Percentiles rank a stretch among this genome's conserved stretches.
Evolutionary conservation across 2,888 invertebrate genomes (phyloP).

Genomic region (Tillus elongatus): DNA sequence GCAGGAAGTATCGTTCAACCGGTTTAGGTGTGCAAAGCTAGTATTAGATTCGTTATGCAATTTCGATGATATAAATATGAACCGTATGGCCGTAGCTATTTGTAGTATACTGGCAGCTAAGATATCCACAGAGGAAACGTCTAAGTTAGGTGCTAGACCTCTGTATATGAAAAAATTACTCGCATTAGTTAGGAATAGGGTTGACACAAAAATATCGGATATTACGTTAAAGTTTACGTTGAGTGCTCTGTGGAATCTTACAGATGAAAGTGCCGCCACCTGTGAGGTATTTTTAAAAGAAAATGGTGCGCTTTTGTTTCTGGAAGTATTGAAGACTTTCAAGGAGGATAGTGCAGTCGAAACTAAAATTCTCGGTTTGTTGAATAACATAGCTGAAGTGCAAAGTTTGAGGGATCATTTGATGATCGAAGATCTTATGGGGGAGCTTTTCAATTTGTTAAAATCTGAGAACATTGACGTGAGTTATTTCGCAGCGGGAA

Average conservation of each 20-base stretch:
- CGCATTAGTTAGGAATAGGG: constrained; percentile 46
- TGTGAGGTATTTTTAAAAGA: constrained; percentile 59
- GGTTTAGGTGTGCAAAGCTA: constrained; percentile 54
- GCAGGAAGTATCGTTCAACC: constrained; percentile 50
- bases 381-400: constrained; percentile 72
- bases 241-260: constrained; percentile 69
- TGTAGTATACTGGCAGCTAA: constrained; percentile 57
- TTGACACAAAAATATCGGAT: constrained; percentile 43
- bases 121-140: constrained; percentile 55
- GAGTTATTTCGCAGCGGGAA: constrained; percentile 64
- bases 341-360: constrained; percentile 57
- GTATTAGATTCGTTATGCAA: constrained; percentile 63
- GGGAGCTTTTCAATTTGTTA: constrained; percentile 30
- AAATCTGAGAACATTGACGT: constrained; percentile 57
- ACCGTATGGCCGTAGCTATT: constrained; percentile 71
- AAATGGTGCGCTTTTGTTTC: constrained; percentile 57
- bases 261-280: constrained; percentile 65
- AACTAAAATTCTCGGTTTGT: constrained; percentile 58
- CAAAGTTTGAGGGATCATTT: constrained; percentile 28
- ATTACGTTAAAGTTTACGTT: constrained; percentile 68
- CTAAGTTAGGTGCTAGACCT: constrained; percentile 54
- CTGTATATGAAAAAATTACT: constrained; percentile 61
- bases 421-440: constrained; percentile 20
- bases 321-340: constrained; percentile 56
- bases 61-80: constrained; percentile 61